These are phyloP conservation scores for Eristalis pertinax DNA, from an alignment of 2,888 invertebrate species.

Conservation along the genomic window DNA sequence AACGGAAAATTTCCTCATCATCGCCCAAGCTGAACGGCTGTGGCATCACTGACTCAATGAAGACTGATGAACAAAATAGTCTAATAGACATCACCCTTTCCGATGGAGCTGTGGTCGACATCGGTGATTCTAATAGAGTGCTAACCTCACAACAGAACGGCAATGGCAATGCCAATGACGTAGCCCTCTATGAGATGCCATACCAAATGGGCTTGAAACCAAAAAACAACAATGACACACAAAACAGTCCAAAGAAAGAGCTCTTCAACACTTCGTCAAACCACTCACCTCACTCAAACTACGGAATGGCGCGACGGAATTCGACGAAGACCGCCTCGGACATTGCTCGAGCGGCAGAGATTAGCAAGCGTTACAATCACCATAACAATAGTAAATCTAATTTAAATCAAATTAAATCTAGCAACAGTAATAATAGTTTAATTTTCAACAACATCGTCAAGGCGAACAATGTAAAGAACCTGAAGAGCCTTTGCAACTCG, in stretches of 20 bases:
- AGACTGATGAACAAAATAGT: slow-evolving; percentile 71
- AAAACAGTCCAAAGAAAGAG: slow-evolving; percentile 74
- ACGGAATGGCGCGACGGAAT: slow-evolving; percentile 56
- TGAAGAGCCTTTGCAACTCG: slow-evolving; percentile 76
- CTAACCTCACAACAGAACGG: slow-evolving; percentile 30
- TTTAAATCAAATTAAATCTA: slow-evolving; percentile 67
- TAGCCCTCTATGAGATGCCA: slow-evolving; percentile 49
- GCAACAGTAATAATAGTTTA: slow-evolving; percentile 74
- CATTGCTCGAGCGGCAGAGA: slow-evolving; percentile 53
- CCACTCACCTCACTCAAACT: slow-evolving; percentile 75
- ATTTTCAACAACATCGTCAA: slow-evolving; percentile 76
- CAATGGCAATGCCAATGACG: slow-evolving; percentile 45
- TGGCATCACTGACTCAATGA: slow-evolving; percentile 68
- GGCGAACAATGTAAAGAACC: slow-evolving; percentile 78
- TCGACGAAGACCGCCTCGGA: slow-evolving; percentile 61
- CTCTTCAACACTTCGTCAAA: slow-evolving; percentile 66
- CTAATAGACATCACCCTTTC: slow-evolving; percentile 57
- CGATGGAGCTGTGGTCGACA: slow-evolving; percentile 66
- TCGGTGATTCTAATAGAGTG: slow-evolving; percentile 63
- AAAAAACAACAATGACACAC: slow-evolving; percentile 53
- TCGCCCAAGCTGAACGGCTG: slow-evolving; percentile 79
- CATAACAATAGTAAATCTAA: slow-evolving; percentile 73
- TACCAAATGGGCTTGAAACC: slow-evolving; percentile 35
- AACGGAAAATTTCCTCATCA: slow-evolving; percentile 79
- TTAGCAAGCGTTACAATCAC: slow-evolving; percentile 61